A percentile compares a stretch with the other conserved stretches of the same genome.
Evolutionary conservation across 2,113 vertebrate species (phyloP).

Genomic region (Pterocles burchelli): DNA sequence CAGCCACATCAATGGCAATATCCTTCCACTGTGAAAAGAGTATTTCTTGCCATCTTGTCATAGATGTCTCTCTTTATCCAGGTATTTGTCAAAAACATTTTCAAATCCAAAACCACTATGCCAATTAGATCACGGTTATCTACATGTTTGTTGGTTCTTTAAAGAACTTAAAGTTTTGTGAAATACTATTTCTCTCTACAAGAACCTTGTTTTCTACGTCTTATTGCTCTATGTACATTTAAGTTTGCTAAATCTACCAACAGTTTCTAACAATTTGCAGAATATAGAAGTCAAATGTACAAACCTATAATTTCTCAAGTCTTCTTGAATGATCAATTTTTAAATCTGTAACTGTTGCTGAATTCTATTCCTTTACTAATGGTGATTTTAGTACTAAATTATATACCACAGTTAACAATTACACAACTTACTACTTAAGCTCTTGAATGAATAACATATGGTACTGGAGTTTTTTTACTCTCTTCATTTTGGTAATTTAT

Average conservation of each 20-base stretch:
- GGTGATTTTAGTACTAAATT: constrained; percentile 1
- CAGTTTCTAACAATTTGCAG: neutral
- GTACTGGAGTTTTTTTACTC: neutral
- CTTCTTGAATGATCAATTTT: neutral
- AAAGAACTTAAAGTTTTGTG: neutral
- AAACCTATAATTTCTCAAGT: neutral
- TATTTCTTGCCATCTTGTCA: neutral
- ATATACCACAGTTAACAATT: neutral
- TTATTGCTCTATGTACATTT: neutral
- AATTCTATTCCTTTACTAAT: neutral
- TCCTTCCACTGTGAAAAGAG: neutral
- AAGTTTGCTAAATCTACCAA: neutral
- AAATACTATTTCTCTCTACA: neutral
- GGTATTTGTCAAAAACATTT: neutral
- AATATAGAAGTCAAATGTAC: neutral
- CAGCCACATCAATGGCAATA: neutral
- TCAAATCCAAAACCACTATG: neutral
- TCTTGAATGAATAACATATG: constrained; percentile 10
- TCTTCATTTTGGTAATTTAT: constrained; percentile 22
- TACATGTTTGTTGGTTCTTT: neutral
- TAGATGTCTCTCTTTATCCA: neutral
- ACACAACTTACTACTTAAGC: constrained; percentile 8
- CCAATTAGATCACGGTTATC: neutral
- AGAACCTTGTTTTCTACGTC: neutral
- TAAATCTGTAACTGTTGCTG: neutral